Evolutionary conservation across 2,797 vertebrate genomes (phyloP), one percentile per base, ranked within the genome.

Genomic region (Lacerta viridis): DNA sequence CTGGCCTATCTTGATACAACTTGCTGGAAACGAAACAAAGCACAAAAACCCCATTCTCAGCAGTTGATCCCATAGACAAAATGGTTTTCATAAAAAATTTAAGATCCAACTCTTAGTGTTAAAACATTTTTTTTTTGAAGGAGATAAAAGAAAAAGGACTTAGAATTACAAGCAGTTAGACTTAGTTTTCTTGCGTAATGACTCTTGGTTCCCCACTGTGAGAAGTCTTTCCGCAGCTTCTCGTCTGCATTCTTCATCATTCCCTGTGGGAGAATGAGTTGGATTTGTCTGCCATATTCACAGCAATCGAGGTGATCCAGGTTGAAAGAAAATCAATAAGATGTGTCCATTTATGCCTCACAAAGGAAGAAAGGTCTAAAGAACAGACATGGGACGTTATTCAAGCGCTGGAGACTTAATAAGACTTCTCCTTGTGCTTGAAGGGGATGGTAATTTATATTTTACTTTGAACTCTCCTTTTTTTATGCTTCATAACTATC

Each of bases 261-360:
- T 96, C 97, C 97, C 96, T 93, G 96, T 89, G 97, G 98, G 97
- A 97, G 95, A 97, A 98, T 97, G 98, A 98, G 97, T 97, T 96
- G 98, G 97, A 98, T 98, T 98, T 96, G 97, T 98, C 98, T 97
- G 98, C 98, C 98, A 98, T 98, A 98, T 98, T 98, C 97, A 96
- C 98, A 96, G 98, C 97, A 96, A 98, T 98, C 98, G 97, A 98
- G 98, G 98, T 98, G 97, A 98, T 98, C 97, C 95, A 95, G 96
- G 97, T 97, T 99, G 99, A 99, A 99, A 99, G 98, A 98, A 99
- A 99, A 99, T 99, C 98, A 98, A 99, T 99, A 98, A 97, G 97
- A 98, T 97, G 97, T 98, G 98, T 98, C 98, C 98, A 98, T 98
- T 98, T 98, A 97, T 98, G 98, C 97, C 97, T 97, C 96, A 97